Evolutionary conservation across 2,888 invertebrate species (phyloP), one percentile per base, ranked within the genome.

Genomic region (Platycnemis pennipes): DNA sequence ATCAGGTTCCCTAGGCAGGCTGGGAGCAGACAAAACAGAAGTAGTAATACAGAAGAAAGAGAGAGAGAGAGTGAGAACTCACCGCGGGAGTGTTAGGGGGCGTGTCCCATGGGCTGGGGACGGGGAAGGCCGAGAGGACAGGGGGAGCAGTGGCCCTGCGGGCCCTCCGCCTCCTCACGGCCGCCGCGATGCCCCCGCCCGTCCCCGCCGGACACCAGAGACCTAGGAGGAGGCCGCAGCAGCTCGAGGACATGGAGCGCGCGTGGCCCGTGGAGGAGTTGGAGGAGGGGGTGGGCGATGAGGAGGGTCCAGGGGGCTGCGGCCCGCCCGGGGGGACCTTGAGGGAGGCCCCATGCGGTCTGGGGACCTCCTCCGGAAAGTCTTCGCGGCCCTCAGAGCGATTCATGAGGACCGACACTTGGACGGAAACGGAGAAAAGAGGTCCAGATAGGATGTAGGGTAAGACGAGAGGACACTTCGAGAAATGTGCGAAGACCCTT

Each of bases 161-260:
- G 91, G 91, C 91, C 56, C 91, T 37, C 13, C 91, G 63, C 45
- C 91, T 63, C 91, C 91, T 91, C 63, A 91, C 63, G 44, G 91
- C 91, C 19, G 91, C 91, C 63, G 91, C 91, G 37, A 91, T 63
- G 5, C 44, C 69, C n/a, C 91, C 91, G 91, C 94, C 45, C 85
- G 94, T n/a, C 49, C 86, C 94, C 94, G 94, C 69, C 45, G 94
- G 86, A 91, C 91, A 91, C 91, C 94, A 86, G 77, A 86, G 94
- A 37, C 53, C 85, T n/a, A 86, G 45, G 26, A 86, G 53, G 16
- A 94, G 85, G 49, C 85, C 86, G 94, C 94, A 94, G 94, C 85
- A 94, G 46, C 85, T 94, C 45, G 85, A 94, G 94, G 94, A 94
- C 37, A 86, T 77, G 85, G 94, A 85, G n/a, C 94, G 94, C 46